A percentile compares a stretch with the other conserved stretches of the same genome.
Conservation (phyloP, 2,797 vertebrate genomes). For the Corythornis leucogaster region DNA sequence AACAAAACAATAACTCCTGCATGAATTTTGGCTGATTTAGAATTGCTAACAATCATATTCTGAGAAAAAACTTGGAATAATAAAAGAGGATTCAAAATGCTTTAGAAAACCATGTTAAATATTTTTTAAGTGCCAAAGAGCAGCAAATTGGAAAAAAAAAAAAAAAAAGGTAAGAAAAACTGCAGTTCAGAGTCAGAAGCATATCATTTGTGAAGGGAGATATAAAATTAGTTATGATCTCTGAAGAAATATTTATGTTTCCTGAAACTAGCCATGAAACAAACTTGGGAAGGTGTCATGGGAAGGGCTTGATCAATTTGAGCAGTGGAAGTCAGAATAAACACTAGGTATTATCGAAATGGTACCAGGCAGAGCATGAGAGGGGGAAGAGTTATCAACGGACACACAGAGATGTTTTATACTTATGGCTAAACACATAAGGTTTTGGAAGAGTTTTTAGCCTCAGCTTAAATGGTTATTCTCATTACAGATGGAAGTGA, state of each 20-base stretch:
- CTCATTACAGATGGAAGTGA: neutral
- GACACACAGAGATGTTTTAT: neutral
- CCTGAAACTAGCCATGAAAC: neutral
- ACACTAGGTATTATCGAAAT: neutral
- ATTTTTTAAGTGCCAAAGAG: neutral
- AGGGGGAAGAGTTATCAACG: neutral
- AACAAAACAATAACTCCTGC: neutral
- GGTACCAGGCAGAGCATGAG: neutral
- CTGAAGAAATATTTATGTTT: neutral
- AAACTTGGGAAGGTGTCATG: neutral
- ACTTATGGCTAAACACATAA: neutral
- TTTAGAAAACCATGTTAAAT: neutral
- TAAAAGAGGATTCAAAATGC: neutral
- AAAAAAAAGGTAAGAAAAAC: neutral
- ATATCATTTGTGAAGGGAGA: neutral
- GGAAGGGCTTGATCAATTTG: neutral
- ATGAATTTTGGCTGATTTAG: neutral
- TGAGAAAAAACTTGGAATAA: neutral
- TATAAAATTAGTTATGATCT: neutral
- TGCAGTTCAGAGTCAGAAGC: neutral
- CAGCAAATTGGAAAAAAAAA: conserved; percentile 13
- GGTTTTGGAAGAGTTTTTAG: neutral
- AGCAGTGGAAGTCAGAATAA: neutral
- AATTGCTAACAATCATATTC: neutral
- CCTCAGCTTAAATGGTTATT: neutral